Evolutionary conservation across 2,113 vertebrate species (phyloP), one percentile per base, ranked within the genome.

Genomic region (Dasyornis broadbenti): DNA sequence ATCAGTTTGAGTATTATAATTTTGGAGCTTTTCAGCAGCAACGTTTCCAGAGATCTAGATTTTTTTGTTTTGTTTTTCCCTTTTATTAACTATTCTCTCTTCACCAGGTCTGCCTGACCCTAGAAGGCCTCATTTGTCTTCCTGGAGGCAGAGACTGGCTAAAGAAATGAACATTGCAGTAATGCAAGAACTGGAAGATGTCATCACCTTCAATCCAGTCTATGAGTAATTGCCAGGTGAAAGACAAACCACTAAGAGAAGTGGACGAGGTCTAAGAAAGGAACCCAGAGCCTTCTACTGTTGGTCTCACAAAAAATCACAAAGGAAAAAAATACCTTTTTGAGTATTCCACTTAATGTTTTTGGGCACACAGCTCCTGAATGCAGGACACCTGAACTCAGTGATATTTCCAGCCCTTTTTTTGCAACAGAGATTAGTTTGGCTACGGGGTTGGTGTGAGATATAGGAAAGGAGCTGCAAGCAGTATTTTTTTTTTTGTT

Each of bases 1-100:
- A 93, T 93, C 86, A 92, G 31, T 83, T 70, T 42, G 73, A 95
- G 69, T 93, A 94, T 91, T 87, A 35, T 30, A 69, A 72, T 69
- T 82, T 82, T 57, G 56, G 73, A 77, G 68, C 15, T 80, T 92
- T 92, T 70, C 50, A 86, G 63, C 30, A 76, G 18, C 23, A 70
- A 4, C 13, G 4, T 61, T 86, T 65, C 54, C 61, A 64, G 37
- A 69, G 26, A 50, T 50, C 13, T 40, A 17, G 31, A 90, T n/a
- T 3, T 10, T 64, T 95, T 50, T 59, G 15, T 7, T 68, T 72
- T 52, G 27, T 31, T 92, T 87, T 75, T 59, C 59, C n/a, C 16
- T 86, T 86, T 31, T 60, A 31, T 50, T 49, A 61, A 28, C 27
- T 53, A 13, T 18, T 65, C 15, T 28, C 19, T 86, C 57, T 93